Conservation (phyloP, 2,888 invertebrate species). For the Watsonalla cultraria region DNA sequence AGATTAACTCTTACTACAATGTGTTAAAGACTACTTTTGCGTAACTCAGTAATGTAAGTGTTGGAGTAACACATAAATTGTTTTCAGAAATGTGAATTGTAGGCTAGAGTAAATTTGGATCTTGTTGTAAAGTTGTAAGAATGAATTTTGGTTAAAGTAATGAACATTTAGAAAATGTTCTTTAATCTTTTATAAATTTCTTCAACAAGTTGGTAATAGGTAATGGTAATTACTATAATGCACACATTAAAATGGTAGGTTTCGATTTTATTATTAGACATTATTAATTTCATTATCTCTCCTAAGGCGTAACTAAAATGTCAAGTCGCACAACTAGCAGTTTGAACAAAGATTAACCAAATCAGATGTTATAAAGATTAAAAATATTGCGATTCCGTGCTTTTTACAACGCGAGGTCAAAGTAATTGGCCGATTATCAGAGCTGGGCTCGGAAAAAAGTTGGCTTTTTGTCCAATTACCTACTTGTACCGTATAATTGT, state of each 20-base stretch:
- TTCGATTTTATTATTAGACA: too few relatives aligned
- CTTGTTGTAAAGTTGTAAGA: constrained; percentile 11
- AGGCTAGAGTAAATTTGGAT: constrained; percentile 11
- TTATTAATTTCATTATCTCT: too few relatives aligned
- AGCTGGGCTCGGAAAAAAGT: constrained; percentile 9
- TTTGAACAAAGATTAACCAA: neutral
- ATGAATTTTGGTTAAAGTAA: neutral
- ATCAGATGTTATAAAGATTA: neutral
- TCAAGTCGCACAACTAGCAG: neutral
- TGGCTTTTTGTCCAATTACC: constrained; percentile 39
- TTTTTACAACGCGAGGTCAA: constrained; percentile 3
- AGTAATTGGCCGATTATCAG: constrained; percentile 3
- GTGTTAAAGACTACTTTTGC: constrained; percentile 12
- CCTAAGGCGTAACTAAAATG: neutral
- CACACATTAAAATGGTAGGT: too few relatives aligned
- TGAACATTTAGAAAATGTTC: constrained; percentile 1
- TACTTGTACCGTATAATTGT: constrained; percentile 35
- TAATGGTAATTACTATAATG: neutral
- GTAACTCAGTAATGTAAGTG: neutral
- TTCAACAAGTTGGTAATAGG: constrained; percentile 4
- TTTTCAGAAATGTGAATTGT: neutral
- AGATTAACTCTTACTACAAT: constrained; percentile 11
- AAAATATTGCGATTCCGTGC: neutral
- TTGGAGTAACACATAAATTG: neutral
- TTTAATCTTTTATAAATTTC: neutral